A percentile compares a stretch with the other conserved stretches of the same genome.
Evolutionary conservation across 2,113 vertebrate genomes (phyloP).

Genomic region (Chloebia gouldiae): DNA sequence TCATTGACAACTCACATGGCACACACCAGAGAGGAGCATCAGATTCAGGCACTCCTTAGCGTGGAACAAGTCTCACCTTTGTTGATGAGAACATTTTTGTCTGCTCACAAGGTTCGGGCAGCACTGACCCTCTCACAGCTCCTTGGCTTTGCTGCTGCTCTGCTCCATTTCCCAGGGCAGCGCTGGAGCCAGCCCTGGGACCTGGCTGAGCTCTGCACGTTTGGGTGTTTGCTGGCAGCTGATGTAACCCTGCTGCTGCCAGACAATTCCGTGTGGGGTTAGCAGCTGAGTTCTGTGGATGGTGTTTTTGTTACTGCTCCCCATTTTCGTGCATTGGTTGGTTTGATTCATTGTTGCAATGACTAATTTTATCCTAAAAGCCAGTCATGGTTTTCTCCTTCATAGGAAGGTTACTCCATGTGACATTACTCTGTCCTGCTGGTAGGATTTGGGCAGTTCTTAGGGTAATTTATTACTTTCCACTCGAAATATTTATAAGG

Average conservation of each 20-base stretch:
- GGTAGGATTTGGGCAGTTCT: background rate
- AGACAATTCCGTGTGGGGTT: background rate
- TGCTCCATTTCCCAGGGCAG: background rate
- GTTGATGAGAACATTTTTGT: background rate
- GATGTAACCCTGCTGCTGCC: background rate
- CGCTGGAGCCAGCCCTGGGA: background rate
- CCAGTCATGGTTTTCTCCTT: background rate
- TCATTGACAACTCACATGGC: background rate
- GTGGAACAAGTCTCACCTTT: background rate
- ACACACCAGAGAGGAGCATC: accelerated
- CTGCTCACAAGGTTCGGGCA: background rate
- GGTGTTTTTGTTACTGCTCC: background rate
- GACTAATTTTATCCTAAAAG: background rate
- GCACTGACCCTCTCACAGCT: background rate
- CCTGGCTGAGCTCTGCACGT: background rate
- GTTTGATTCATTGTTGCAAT: background rate
- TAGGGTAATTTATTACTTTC: background rate
- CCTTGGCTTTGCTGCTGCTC: background rate
- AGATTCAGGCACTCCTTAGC: background rate
- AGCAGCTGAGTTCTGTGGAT: background rate
- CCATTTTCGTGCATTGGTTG: background rate
- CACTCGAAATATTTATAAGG: background rate
- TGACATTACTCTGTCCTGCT: background rate
- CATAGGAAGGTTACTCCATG: background rate
- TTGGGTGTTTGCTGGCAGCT: background rate